These are phyloP conservation scores for Achlya flavicornis DNA, from an alignment of 2,888 invertebrate species.

Conservation along the genomic window DNA sequence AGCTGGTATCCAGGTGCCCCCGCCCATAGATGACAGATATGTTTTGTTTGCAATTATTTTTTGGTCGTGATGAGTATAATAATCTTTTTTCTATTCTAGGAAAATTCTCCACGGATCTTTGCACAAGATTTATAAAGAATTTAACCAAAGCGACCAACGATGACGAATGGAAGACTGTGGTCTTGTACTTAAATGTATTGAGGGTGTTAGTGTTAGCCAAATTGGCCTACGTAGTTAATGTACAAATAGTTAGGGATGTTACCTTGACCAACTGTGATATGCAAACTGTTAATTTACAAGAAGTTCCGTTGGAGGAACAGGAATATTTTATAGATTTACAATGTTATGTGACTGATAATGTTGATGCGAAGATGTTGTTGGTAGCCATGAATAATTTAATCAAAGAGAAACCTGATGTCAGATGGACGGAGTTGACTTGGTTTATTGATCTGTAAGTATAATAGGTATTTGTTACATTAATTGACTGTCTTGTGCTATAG, in stretches of 20 bases:
- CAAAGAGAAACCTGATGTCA: slow-evolving; percentile 83
- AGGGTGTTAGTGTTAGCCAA: slow-evolving; percentile 66
- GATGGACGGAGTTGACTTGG: slow-evolving; percentile 90
- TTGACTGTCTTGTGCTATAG: too few relatives aligned
- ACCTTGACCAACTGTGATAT: slow-evolving; percentile 70
- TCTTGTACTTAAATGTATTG: slow-evolving; percentile 70
- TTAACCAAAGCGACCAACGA: slow-evolving; percentile 64
- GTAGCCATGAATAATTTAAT: slow-evolving; percentile 85
- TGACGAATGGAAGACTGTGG: slow-evolving; percentile 66
- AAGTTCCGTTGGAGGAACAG: slow-evolving; percentile 63
- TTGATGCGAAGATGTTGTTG: slow-evolving; percentile 82
- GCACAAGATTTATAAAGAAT: slow-evolving; percentile 61
- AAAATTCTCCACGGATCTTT: slow-evolving; percentile 71
- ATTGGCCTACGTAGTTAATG: slow-evolving; percentile 73
- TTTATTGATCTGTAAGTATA: slow-evolving; percentile 85
- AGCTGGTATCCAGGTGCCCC: too few relatives aligned
- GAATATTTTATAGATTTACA: slow-evolving; percentile 79
- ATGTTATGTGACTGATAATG: slow-evolving; percentile 83
- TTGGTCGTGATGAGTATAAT: too few relatives aligned
- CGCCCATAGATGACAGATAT: too few relatives aligned
- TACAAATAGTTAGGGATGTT: slow-evolving; percentile 74
- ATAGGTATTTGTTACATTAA: too few relatives aligned
- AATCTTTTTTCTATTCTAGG: slow-evolving; percentile 52
- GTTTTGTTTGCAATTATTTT: too few relatives aligned
- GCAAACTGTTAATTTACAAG: slow-evolving; percentile 63